Evolutionary conservation across 2,113 vertebrate species (phyloP).

Genomic region (Taxidea taxus): DNA sequence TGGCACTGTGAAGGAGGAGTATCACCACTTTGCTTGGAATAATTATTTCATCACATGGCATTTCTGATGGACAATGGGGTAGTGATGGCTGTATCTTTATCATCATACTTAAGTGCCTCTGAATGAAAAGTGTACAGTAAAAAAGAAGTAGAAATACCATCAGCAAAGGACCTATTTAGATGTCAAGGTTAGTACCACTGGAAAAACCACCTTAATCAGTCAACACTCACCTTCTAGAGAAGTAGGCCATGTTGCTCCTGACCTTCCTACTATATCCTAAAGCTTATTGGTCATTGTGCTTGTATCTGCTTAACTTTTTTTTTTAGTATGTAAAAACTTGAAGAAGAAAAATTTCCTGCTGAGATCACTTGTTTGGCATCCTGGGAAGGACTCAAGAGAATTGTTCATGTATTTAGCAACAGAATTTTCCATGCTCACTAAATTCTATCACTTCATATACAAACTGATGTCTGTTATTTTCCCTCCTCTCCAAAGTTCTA

Average conservation of each 20-base stretch:
- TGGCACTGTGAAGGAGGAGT: neutral
- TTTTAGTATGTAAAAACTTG: conserved; percentile 65
- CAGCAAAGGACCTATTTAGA: neutral
- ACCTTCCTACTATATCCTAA: conserved; percentile 50
- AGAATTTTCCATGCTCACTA: conserved; percentile 65
- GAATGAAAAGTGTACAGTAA: neutral
- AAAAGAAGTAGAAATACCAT: neutral
- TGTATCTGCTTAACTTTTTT: conserved; percentile 46
- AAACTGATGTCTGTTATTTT: conserved; percentile 18
- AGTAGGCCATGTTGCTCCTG: conserved; percentile 37
- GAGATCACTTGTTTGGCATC: neutral
- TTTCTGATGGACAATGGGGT: neutral
- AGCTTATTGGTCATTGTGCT: conserved; percentile 48
- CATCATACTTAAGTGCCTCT: neutral
- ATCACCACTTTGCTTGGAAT: neutral
- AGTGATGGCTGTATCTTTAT: neutral
- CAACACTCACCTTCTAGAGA: neutral
- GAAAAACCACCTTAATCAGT: neutral
- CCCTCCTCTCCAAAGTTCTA: conserved; percentile 44
- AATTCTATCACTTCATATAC: conserved; percentile 57
- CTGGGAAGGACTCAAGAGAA: conserved; percentile 56
- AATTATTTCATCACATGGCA: neutral
- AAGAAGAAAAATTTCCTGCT: conserved; percentile 74
- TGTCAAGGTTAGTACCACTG: neutral
- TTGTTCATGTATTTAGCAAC: conserved; percentile 73